Evolutionary conservation across 53 echinoderm and acorn worm genomes (phyloP).

Genomic region (Temnopleurus reevesii): DNA sequence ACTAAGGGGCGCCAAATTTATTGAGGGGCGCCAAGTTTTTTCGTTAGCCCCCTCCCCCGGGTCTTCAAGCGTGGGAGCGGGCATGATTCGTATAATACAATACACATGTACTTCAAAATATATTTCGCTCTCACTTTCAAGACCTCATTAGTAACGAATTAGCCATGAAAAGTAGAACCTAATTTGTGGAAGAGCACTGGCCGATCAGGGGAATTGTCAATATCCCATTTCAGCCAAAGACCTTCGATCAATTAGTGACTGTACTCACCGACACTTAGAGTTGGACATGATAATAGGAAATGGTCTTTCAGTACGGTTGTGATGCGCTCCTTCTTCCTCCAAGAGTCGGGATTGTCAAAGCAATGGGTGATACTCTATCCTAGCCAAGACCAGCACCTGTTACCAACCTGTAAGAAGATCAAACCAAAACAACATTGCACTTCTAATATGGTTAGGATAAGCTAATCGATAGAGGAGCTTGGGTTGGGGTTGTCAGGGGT

Average conservation of each 20-base stretch:
- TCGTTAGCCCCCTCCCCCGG: too few species aligned
- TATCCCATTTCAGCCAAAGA: constrained; percentile 26
- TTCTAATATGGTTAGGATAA: constrained; percentile 37
- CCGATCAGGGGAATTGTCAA: too few species aligned
- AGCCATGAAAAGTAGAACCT: not conserved
- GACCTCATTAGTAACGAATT: too few species aligned
- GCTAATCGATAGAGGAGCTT: not conserved
- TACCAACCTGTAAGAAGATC: not conserved
- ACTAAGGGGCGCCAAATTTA: too few species aligned
- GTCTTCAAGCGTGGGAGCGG: too few species aligned
- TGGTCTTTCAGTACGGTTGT: not conserved
- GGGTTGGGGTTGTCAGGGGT: not conserved
- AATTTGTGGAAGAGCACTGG: not conserved
- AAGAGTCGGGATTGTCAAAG: constrained; percentile 20
- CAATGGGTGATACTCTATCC: not conserved
- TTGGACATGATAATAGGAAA: not conserved
- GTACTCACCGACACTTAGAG: not conserved
- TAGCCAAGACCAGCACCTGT: not conserved
- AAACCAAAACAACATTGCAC: constrained; percentile 16
- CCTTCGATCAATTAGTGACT: not conserved
- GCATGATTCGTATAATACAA: too few species aligned
- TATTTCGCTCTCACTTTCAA: too few species aligned
- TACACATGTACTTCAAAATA: too few species aligned
- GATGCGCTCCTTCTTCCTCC: not conserved
- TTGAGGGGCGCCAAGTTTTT: too few species aligned